Base-by-base conservation (phyloP, 2,888 invertebrate genomes). In the Drosophila suboccidentalis region DNA sequence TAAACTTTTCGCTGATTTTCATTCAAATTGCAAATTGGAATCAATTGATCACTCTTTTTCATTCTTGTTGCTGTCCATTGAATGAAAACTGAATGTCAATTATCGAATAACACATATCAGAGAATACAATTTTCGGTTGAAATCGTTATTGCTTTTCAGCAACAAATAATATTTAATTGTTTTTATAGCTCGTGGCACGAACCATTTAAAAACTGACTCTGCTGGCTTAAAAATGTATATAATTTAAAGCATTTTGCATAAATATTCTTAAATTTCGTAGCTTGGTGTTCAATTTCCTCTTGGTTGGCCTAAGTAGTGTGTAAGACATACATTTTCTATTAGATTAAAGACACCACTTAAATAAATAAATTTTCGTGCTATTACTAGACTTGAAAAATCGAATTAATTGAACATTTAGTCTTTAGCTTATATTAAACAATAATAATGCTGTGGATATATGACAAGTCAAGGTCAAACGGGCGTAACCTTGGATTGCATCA, bases 401-500 rank as follows among this genome's bases (percentile, higher is more conserved):
- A 26, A 1, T 6, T 26, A 26, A 8, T 6, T 1, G 8, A 29
- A 8, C 6, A 29, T 29, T 8, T 8, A 29, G 17, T 19, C 3
- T 19, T 19, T 43, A 10, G 5, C n/a, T n/a, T 3, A 50, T 51
- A 32, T 51, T n/a, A 13, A 10, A n/a, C 10, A 39, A 26, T 32
- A 11, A 4, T 11, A 44, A 53, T 53, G 3, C 5, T 36, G 36
- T 4, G 3, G 4, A 39, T 39, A 15, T 39, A n/a, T 15, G 38
- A 8, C 9, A 36, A n/a, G 9, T 47, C 38, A 47, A 58, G 46
- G 46, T 38, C 57, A 29, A 57, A 9, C 38, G 15, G 26, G 17
- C 26, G 5, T 26, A 22, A 10, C 19, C 11, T 58, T 22, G 9
- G 13, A 15, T 34, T 13, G 13, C 26, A 36, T 29, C 26, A 15